Base-by-base conservation (phyloP, 1,140 invertebrate genomes). In the Scaptodrosophila lebanonensis region DNA sequence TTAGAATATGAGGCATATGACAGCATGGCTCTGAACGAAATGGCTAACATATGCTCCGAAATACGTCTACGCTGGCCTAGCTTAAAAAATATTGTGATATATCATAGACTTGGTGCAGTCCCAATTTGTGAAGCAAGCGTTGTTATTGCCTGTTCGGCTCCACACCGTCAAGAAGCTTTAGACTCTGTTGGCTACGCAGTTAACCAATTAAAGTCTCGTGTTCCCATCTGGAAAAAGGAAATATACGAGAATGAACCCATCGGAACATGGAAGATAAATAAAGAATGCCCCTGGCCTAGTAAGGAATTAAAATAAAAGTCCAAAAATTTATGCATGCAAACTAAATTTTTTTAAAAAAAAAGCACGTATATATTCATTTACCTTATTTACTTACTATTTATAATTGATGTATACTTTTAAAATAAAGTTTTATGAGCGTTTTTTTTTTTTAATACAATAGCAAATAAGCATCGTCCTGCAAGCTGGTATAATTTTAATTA, bases 171-270 rank as follows among this genome's bases (percentile, higher is more conserved):
- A 54, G 94, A 95, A 50, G 93, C 95, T 3, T 86, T 98, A 3
- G 90, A 93, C 75, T 95, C 96, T 27, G 93, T 96, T 0, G 89
- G 93, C 36, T 94, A 89, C 89, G 93, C 93, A 51, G 97, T 99
- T 51, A 92, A 98, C 73, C 89, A 89, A 56, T 87, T 99, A 0
- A 99, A 99, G 89, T 89, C 92, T 30, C 90, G 88, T 9, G 96
- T 98, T 39, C 96, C 97, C 2, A 97, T 99, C 51, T 99, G 97
- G 97, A 99, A 99, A 88, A 98, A 97, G 87, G 97, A 98, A 90
- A 88, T 95, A 11, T 98, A 98, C 88, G 90, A 89, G 25, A 90
- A 90, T 48, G 84, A 89, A 6, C 83, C 88, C 8, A 68, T 88
- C 3, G 49, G 59, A 18, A 73, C 67, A 17, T 95, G 93, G 94